phyloP scores from a whole-genome alignment of 2,888 invertebrate species.

The Schizotus pectinicornis region DNA sequence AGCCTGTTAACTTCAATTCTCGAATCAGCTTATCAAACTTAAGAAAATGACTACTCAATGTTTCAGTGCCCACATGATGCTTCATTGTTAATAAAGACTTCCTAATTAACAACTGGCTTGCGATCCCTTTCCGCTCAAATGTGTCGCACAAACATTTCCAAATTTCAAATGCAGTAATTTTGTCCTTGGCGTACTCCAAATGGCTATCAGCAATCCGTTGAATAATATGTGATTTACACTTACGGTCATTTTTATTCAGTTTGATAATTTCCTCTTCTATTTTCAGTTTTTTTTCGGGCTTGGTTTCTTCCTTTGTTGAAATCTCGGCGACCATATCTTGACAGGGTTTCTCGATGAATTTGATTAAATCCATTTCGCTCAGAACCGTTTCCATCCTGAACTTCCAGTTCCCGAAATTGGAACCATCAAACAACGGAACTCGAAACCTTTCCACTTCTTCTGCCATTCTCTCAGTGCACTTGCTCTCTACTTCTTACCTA shows the following conservation, averaged over 20 bases:
- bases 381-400: no score
- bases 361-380: no score
- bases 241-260: conserved; percentile 8
- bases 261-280: no score
- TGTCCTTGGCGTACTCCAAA: conserved; percentile 42
- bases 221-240: conserved; percentile 39
- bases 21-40: conserved; percentile 39
- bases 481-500: no score
- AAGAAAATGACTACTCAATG: conserved; percentile 30
- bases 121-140: conserved; percentile 39
- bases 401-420: no score
- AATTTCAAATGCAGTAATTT: conserved; percentile 35
- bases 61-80: conserved; percentile 19
- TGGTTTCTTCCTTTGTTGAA: no score
- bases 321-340: no score
- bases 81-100: conserved; percentile 33
- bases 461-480: no score
- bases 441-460: no score
- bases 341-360: no score
- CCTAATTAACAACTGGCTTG: conserved; percentile 35
- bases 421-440: no score
- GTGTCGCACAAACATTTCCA: conserved; percentile 32
- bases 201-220: conserved; percentile 41
- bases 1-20: conserved; percentile 35
- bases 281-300: no score